phyloP scores from a whole-genome alignment of 2,113 vertebrate species.

The Dasyprocta punctata region DNA sequence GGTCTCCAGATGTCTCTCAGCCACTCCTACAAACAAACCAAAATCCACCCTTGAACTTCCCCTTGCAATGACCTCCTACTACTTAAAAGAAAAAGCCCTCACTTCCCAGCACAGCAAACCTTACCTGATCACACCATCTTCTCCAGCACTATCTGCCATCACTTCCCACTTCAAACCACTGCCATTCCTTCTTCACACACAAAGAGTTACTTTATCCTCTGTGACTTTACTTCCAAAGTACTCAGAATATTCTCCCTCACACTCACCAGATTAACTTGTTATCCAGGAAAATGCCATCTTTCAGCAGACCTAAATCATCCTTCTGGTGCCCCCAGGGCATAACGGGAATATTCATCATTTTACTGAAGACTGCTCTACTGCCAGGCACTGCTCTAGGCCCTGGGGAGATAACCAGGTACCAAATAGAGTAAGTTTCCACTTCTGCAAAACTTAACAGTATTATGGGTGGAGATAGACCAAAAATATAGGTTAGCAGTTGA shows the following conservation, averaged over 20 bases:
- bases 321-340: background rate
- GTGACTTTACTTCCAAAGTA: background rate
- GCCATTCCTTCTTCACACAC: background rate
- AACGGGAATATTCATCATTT: background rate
- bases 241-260: background rate
- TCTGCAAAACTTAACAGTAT: background rate
- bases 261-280: background rate
- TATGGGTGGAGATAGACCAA: background rate
- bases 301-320: background rate
- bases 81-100: background rate
- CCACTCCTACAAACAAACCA: background rate
- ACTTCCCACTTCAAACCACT: background rate
- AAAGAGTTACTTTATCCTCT: background rate
- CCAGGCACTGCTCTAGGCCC: background rate
- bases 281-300: background rate
- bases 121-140: no score
- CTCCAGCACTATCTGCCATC: background rate
- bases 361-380: background rate
- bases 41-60: background rate
- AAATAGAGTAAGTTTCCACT: background rate
- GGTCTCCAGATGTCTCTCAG: background rate
- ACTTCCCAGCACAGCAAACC: background rate
- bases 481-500: background rate
- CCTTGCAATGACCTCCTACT: background rate
- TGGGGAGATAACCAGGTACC: background rate